Percentiles rank a stretch among this genome's conserved stretches.
These are phyloP conservation scores for Lagodon rhomboides DNA, from an alignment of 2,797 vertebrate species.

Conservation along the genomic window DNA sequence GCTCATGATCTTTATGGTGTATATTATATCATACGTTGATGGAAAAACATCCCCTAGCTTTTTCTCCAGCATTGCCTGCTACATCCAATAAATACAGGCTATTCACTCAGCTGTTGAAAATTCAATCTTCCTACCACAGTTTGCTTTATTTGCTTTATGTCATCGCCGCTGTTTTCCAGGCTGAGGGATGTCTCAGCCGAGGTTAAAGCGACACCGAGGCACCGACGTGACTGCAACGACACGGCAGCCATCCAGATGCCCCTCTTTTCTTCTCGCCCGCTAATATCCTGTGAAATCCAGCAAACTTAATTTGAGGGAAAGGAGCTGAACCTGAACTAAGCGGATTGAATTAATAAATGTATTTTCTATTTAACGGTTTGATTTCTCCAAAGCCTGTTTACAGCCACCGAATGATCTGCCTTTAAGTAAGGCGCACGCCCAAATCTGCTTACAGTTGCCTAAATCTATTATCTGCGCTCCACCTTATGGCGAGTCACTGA, in stretches of 20 bases:
- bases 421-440: slow-evolving; percentile 81
- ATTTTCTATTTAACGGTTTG: slow-evolving; percentile 88
- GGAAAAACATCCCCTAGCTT: not conserved
- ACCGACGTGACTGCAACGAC: slow-evolving; percentile 57
- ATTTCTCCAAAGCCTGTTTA: slow-evolving; percentile 89
- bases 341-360: slow-evolving; percentile 89
- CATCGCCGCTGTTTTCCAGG: slow-evolving; percentile 25
- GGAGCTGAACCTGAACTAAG: slow-evolving; percentile 89
- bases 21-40: not conserved
- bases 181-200: slow-evolving; percentile 39
- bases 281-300: slow-evolving; percentile 88
- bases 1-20: not conserved
- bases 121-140: slow-evolving; percentile 34
- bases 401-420: slow-evolving; percentile 84
- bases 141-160: slow-evolving; percentile 51
- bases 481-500: slow-evolving; percentile 79
- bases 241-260: slow-evolving; percentile 64
- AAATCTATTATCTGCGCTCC: slow-evolving; percentile 87
- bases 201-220: slow-evolving; percentile 64
- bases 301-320: slow-evolving; percentile 88
- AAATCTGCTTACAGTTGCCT: slow-evolving; percentile 86
- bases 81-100: not conserved
- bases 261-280: slow-evolving; percentile 73
- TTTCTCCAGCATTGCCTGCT: slow-evolving; percentile 16
- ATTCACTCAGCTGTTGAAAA: slow-evolving; percentile 43